A percentile compares a stretch with the other conserved stretches of the same genome.
Conservation (phyloP, 2,888 invertebrate genomes). For the Sepioteuthis lessoniana region DNA sequence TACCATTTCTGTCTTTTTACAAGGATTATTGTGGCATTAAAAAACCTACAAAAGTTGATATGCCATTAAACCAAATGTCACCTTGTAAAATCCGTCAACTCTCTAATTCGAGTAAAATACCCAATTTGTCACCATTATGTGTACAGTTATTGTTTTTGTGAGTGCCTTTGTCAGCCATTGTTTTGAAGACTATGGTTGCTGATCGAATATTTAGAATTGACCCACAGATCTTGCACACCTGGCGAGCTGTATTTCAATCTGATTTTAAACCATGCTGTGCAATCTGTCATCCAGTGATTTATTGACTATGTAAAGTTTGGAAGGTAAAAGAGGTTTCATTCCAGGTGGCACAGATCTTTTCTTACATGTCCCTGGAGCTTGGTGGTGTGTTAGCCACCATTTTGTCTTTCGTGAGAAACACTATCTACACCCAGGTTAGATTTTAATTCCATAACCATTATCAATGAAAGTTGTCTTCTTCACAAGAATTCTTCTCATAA, state of each 20-base stretch:
- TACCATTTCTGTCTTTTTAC: too few relatives aligned
- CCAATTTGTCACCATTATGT: neutral
- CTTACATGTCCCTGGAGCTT: neutral
- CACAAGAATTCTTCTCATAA: too few relatives aligned
- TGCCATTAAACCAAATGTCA: too few relatives aligned
- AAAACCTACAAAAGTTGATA: too few relatives aligned
- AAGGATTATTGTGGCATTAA: too few relatives aligned
- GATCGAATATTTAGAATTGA: neutral
- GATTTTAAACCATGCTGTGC: neutral
- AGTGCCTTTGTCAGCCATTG: neutral
- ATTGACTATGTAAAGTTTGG: neutral
- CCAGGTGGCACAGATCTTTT: neutral
- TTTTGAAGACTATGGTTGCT: neutral
- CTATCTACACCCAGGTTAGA: too few relatives aligned
- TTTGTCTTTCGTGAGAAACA: neutral
- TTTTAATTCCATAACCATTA: too few relatives aligned
- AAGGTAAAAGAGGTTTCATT: neutral
- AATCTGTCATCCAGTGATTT: neutral
- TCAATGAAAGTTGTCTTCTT: too few relatives aligned
- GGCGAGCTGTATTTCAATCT: slow-evolving; percentile 33
- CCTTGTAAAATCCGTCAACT: neutral
- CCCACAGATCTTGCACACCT: slow-evolving; percentile 11
- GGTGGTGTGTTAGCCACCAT: neutral
- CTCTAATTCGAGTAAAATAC: neutral
- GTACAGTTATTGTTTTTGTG: neutral